Evolutionary conservation across 2,113 vertebrate species (phyloP), one percentile per base, ranked within the genome.

Genomic region (Marmota monax): DNA sequence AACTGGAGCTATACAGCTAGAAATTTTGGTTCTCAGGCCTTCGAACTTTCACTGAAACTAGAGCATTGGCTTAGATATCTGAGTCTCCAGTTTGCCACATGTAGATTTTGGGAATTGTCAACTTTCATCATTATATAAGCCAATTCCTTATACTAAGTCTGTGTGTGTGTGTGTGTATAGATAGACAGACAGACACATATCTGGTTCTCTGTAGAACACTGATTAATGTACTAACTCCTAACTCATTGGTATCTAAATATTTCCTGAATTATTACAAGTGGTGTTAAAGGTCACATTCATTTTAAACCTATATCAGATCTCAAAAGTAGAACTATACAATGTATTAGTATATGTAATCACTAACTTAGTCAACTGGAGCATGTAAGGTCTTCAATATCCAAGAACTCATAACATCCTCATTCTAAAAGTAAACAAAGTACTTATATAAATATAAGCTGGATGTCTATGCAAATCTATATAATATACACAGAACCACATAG

Each of bases 341-440:
- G 23, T 79, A 20, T 42, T n/a, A 58, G 37, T 29, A 34, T 34
- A 79, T 56, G 14, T 45, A 87, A 9, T 11, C 56, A 73, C 14
- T 20, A 67, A 10, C 25, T 70, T n/a, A 74, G n/a, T 6, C 53
- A 95, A 67, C 10, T 92, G 32, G 18, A 12, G 85, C 22, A 78
- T 63, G 51, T 32, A 63, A 67, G 32, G 8, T 34, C 39, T 85
- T 88, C 8, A 29, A 13, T 94, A 92, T 51, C 45, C 42, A 84
- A 8, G 18, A 7, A 45, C 17, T 27, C 14, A 67, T 84, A 93
- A n/a, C 45, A 72, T 53, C 39, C 56, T 7, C 45, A 83, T 79
- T 65, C 17, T n/a, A 69, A 96, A 94, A 92, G 56, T 91, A 86
- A 91, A 58, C 13, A 84, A 84, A 85, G n/a, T 84, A 88, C 92